Conservation (phyloP, 2,797 vertebrate species). For the Pangasius krempfi region DNA sequence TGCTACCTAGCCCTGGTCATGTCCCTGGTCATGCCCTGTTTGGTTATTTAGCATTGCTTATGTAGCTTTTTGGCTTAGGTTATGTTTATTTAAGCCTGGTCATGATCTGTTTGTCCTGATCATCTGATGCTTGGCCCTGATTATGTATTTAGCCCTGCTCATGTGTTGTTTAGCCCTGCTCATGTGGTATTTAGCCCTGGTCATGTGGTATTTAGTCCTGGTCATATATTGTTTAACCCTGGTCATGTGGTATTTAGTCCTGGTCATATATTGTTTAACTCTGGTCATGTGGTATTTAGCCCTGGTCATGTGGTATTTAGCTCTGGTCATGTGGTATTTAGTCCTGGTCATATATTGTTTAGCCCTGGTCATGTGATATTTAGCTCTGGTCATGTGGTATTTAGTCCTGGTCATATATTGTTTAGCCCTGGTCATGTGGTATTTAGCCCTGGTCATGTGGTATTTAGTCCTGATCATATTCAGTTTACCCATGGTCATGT, state of each 20-base stretch:
- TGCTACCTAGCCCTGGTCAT: constrained; percentile 1
- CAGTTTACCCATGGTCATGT: neutral
- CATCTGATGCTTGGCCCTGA: neutral
- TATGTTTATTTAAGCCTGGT: neutral
- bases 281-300: too few relatives aligned
- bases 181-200: neutral
- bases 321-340: neutral
- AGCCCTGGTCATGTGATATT: neutral
- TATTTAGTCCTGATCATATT: neutral
- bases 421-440: neutral
- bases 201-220: neutral
- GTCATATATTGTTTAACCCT: too few relatives aligned
- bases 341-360: neutral
- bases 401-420: neutral
- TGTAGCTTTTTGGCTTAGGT: neutral
- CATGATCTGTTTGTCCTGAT: neutral
- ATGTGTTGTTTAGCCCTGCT: neutral
- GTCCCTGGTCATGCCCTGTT: neutral
- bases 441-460: neutral
- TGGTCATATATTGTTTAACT: neutral
- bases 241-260: too few relatives aligned
- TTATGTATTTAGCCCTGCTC: neutral
- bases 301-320: neutral
- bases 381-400: neutral
- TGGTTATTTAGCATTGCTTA: neutral